These are phyloP conservation scores for Ataeniobius toweri DNA, from an alignment of 2,797 vertebrate species.

Conservation along the genomic window DNA sequence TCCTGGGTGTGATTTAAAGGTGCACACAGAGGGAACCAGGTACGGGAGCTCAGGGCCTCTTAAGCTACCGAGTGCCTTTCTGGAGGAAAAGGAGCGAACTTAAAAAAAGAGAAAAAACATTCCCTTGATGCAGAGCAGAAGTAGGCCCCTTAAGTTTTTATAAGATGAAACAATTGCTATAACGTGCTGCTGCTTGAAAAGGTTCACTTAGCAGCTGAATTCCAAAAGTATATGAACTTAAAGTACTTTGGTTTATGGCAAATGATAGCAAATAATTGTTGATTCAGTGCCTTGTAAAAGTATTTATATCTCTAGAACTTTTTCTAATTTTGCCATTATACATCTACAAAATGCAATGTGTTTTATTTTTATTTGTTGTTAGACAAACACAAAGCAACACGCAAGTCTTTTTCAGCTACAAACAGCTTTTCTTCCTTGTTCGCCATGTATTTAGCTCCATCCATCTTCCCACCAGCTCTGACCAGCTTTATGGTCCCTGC, in stretches of 20 bases:
- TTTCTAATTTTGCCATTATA: background rate
- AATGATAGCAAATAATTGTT: constrained; percentile 19
- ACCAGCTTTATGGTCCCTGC: background rate
- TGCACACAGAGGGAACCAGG: constrained; percentile 79
- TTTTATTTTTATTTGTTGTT: background rate
- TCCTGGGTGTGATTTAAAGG: constrained; percentile 83
- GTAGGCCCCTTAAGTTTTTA: constrained; percentile 73
- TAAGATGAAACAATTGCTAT: constrained; percentile 62
- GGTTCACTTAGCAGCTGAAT: constrained; percentile 54
- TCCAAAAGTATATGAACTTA: constrained; percentile 46
- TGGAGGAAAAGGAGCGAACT: constrained; percentile 66
- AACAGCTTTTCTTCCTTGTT: background rate
- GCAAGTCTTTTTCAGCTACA: background rate
- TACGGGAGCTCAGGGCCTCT: constrained; percentile 78
- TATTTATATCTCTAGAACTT: background rate
- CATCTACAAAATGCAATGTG: background rate
- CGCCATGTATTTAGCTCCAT: background rate
- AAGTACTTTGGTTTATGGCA: constrained; percentile 19
- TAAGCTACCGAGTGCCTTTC: constrained; percentile 76
- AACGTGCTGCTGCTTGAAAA: constrained; percentile 47
- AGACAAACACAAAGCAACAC: background rate
- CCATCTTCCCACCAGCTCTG: background rate
- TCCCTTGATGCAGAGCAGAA: constrained; percentile 66
- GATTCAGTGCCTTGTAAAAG: background rate
- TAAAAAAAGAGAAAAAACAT: constrained; percentile 32